Conservation (phyloP, 2,888 invertebrate species). For the Mythimna vitellina region DNA sequence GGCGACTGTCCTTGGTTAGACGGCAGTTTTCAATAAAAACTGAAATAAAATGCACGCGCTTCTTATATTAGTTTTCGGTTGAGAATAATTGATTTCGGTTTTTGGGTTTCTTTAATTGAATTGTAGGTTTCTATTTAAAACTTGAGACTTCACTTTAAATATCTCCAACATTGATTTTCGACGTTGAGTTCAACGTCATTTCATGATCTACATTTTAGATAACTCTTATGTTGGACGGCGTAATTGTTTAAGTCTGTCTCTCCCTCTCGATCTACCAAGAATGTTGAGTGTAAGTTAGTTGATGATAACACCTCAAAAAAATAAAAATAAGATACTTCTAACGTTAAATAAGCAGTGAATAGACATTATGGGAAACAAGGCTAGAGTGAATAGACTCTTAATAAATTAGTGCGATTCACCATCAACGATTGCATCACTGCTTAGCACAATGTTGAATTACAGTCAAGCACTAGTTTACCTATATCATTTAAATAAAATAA, state of each 20-base stretch:
- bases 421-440: too few relatives aligned
- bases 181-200: too few relatives aligned
- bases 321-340: not conserved
- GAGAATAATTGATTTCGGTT: constrained; percentile 53
- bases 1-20: constrained; percentile 83
- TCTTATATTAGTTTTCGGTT: constrained; percentile 62
- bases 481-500: too few relatives aligned
- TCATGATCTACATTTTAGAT: not conserved
- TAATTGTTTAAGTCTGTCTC: too few relatives aligned
- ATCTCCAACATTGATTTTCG: not conserved
- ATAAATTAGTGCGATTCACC: too few relatives aligned
- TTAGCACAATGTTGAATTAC: too few relatives aligned
- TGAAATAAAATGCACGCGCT: constrained; percentile 72
- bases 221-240: not conserved
- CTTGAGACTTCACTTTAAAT: not conserved
- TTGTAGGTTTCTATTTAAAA: constrained; percentile 1
- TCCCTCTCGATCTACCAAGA: too few relatives aligned
- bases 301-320: too few relatives aligned
- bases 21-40: constrained; percentile 81
- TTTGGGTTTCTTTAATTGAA: constrained; percentile 38
- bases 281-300: too few relatives aligned
- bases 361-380: not conserved
- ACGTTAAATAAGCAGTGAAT: not conserved
- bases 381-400: too few relatives aligned
- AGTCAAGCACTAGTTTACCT: too few relatives aligned